Conservation (phyloP, 2,888 invertebrate species). For the Plutella xylostella region DNA sequence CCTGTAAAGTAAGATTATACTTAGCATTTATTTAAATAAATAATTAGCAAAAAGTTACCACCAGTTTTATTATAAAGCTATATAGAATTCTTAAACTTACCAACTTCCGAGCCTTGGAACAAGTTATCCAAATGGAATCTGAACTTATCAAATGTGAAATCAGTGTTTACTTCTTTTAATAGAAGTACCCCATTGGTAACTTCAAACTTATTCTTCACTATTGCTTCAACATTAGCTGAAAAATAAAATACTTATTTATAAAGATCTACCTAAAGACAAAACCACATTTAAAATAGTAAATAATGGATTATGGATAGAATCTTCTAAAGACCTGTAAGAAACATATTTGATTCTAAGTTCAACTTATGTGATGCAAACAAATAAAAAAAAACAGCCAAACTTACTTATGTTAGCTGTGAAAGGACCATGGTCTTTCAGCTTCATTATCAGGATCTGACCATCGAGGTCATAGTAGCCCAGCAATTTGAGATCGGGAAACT, state of each 20-base stretch:
- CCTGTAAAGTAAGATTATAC: slow-evolving; percentile 8
- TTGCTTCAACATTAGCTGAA: slow-evolving; percentile 13
- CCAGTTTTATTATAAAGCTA: background rate
- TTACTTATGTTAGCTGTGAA: slow-evolving; percentile 17
- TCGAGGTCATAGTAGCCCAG: slow-evolving; percentile 14
- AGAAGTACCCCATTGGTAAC: slow-evolving; percentile 8
- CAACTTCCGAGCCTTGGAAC: slow-evolving; percentile 12
- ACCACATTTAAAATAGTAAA: background rate
- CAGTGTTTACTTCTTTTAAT: slow-evolving; percentile 9
- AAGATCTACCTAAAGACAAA: no score
- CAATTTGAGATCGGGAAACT: slow-evolving; percentile 13
- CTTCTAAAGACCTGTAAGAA: background rate
- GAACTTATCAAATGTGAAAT: slow-evolving; percentile 12
- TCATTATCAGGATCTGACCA: slow-evolving; percentile 13
- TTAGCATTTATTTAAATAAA: background rate
- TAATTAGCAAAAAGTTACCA: background rate
- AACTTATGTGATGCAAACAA: no score
- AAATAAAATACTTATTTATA: background rate
- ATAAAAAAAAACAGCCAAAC: background rate
- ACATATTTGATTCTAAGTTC: background rate
- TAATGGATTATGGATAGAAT: no score
- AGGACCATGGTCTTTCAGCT: slow-evolving; percentile 14
- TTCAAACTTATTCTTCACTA: slow-evolving; percentile 10
- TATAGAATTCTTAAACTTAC: no score
- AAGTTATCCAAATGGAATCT: slow-evolving; percentile 15